Percentiles rank a stretch among this genome's conserved stretches.
These are phyloP conservation scores for Drosophila rellima DNA, from an alignment of 2,888 invertebrate genomes.

Conservation along the genomic window DNA sequence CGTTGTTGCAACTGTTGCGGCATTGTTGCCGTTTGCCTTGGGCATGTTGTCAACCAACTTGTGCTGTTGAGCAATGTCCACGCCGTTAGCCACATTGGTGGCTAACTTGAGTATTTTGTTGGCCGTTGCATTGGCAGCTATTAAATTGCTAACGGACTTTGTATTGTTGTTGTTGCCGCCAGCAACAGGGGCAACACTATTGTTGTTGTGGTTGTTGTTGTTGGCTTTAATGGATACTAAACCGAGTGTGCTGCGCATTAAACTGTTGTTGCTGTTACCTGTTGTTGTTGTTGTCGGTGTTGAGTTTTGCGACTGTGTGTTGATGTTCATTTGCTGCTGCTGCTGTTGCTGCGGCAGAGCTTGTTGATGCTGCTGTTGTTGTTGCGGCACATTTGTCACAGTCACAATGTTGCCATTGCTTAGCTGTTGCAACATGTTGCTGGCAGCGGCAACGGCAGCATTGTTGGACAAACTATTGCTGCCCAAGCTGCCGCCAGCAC, in stretches of 20 bases:
- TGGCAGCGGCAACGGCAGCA: conserved; percentile 56
- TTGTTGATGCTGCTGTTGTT: conserved; percentile 47
- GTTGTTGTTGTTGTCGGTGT: conserved; percentile 68
- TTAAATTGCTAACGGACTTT: conserved; percentile 83
- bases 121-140: conserved; percentile 85
- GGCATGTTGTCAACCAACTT: conserved; percentile 59
- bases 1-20: conserved; percentile 33
- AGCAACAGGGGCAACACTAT: conserved; percentile 37
- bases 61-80: conserved; percentile 74
- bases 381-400: conserved; percentile 72
- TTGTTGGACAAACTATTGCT: conserved; percentile 68
- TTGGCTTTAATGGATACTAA: conserved; percentile 85
- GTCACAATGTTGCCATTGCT: conserved; percentile 72
- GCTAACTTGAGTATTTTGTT: conserved; percentile 85
- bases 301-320: conserved; percentile 54
- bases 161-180: conserved; percentile 46
- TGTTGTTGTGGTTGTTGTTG: conserved; percentile 54
- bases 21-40: conserved; percentile 57
- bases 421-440: conserved; percentile 70
- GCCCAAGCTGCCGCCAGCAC: conserved; percentile 68
- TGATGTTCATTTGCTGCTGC: conserved; percentile 48
- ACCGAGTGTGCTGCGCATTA: conserved; percentile 85
- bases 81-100: conserved; percentile 82
- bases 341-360: conserved; percentile 45
- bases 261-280: conserved; percentile 85